Evolutionary conservation across 1,140 invertebrate species (phyloP).

Genomic region (Drosophila nebulosa): DNA sequence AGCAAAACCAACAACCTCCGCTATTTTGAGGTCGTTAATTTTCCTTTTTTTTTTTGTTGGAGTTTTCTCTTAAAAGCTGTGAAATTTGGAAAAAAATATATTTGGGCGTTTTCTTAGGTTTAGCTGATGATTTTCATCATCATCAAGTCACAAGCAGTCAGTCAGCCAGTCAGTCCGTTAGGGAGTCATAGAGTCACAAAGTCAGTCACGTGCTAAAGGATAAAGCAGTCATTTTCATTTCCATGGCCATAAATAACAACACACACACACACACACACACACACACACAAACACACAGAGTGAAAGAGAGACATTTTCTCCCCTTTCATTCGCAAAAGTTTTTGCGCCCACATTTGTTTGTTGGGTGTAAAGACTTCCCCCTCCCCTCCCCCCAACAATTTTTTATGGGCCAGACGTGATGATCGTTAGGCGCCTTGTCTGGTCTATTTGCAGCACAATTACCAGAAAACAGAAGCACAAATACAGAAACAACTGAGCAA

Average conservation of each 20-base stretch:
- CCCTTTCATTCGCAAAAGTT: slow-evolving; percentile 12
- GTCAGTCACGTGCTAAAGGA: slow-evolving; percentile 62
- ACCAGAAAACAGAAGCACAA: not conserved
- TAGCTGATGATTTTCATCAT: not conserved
- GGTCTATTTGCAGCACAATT: slow-evolving; percentile 44
- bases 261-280: slow-evolving; percentile 19
- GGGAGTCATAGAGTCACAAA: slow-evolving; percentile 16
- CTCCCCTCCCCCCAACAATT: slow-evolving; percentile 28
- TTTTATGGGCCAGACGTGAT: slow-evolving; percentile 74
- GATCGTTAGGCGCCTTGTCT: slow-evolving; percentile 42
- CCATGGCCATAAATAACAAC: slow-evolving; percentile 54
- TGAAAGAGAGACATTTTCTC: slow-evolving; percentile 1
- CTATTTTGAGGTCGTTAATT: not conserved
- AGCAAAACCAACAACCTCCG: not conserved
- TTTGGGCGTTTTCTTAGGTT: not conserved
- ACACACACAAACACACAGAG: not conserved
- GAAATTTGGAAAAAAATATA: not conserved
- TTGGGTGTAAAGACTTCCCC: not conserved
- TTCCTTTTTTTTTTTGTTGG: not conserved
- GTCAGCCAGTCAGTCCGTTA: slow-evolving; percentile 21
- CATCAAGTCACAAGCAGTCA: slow-evolving; percentile 13
- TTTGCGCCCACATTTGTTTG: slow-evolving; percentile 54
- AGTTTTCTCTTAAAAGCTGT: not conserved
- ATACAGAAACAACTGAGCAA: slow-evolving; percentile 1
- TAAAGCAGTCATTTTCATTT: slow-evolving; percentile 44